Evolutionary conservation across 2,888 invertebrate genomes (phyloP), one percentile per base, ranked within the genome.

Genomic region (Noctua fimbriata): DNA sequence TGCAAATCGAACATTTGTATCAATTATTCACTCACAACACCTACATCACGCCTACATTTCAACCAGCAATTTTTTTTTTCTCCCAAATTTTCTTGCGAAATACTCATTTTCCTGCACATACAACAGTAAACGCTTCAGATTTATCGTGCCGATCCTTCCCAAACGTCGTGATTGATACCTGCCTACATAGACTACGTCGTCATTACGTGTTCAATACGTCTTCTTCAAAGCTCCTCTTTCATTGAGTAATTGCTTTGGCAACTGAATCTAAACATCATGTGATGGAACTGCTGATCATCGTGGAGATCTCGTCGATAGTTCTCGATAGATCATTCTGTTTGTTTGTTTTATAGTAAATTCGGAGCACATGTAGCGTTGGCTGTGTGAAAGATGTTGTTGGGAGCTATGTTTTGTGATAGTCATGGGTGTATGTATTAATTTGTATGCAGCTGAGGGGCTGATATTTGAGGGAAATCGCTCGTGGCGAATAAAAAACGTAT

Each of bases 111-210:
- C 67, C 21, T 21, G 82, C 28, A 73, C 5, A 14, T 58, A 67
- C 36, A 44, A 41, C 65, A 55, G 49, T 58, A 66, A 75, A 58
- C 28, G 41, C 3, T n/a, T 72, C 44, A 79, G 85, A 85, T 86
- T 86, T 75, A 85, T 85, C 47, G 58, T 63, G 47, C 69, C 67
- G 10, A 77, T 79, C 74, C 69, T 65, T n/a, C 79, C 66, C 74
- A 72, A 49, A 24, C 69, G 49, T 12, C 16, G 79, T 77, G 86
- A 86, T 86, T 86, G 86, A 86, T 85, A 74, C 72, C 73, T 78
- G 49, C 65, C 67, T 76, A 76, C 69, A 41, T 76, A 72, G 32
- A 76, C 71, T 82, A 76, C 79, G 73, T 72, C 69, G 63, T 74
- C 73, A 79, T 85, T 85, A 85, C 76, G 60, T 9, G 28, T 16